Evolutionary conservation across 2,888 invertebrate species (phyloP), one percentile per base, ranked within the genome.

Genomic region (Mimas tiliae): DNA sequence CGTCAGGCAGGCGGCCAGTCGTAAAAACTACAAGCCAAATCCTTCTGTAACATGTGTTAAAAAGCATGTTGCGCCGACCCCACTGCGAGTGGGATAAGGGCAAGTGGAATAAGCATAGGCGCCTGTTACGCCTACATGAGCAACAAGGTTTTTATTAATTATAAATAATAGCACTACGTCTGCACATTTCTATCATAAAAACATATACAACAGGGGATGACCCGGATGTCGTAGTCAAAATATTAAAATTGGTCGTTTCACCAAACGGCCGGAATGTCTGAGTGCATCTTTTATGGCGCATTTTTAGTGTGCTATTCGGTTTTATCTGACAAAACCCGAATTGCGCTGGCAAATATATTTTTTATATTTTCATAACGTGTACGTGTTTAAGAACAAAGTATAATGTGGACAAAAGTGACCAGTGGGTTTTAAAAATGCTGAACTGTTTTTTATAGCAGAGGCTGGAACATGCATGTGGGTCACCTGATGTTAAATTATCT

Each of bases 281-380:
- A 58, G 58, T 58, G 58, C 58, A 58, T 58, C 58, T 58, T 58
- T 58, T 58, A 58, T 58, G 58, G 38, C 11, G 19, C 38, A 58
- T 42, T 58, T 50, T 58, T 58, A 58, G 58, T 58, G 42, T 42
- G 12, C 58, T 42, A 58, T 58, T 58, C 58, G 19, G 38, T 58
- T 58, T 58, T 58, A 58, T 58, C 58, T 42, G 58, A 58, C 42
- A 58, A 58, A 58, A 58, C 42, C 27, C 27, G 58, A 42, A 42
- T 58, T 58, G 38, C 58, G 58, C 58, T 67, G 64, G 64, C 67
- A 67, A 62, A 19, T 58, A 42, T 38, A 27, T 50, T 50, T 50
- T 50, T 50, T 42, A 42, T 58, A 19, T 16, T 16, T 34, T 19
- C 19, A 52, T 52, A 38, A 19, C 58, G 38, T 21, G 19, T 12